Conservation (phyloP, 1,140 invertebrate genomes). For the Polyergus mexicanus region DNA sequence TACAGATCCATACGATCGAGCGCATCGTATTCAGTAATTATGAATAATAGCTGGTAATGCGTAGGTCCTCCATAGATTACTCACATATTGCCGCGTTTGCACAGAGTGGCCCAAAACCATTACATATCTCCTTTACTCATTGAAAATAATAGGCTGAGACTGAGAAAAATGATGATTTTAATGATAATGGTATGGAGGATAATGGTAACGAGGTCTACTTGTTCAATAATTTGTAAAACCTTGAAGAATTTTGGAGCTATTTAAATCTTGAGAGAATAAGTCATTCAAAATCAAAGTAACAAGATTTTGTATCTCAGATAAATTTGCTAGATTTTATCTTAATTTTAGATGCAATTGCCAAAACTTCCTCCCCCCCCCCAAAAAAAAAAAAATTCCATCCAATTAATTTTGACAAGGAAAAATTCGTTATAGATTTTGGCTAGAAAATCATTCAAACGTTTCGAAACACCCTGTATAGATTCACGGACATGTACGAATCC, state of each 20-base stretch:
- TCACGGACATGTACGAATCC: neutral
- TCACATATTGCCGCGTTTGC: conserved; percentile 1
- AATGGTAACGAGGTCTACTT: neutral
- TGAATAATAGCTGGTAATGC: conserved; percentile 52
- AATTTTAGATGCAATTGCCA: neutral
- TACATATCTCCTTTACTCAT: conserved; percentile 10
- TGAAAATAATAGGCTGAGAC: neutral
- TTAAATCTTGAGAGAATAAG: neutral
- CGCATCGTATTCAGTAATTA: conserved; percentile 41
- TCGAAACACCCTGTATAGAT: conserved; percentile 18
- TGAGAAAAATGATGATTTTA: neutral
- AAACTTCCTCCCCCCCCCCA: too few relatives aligned
- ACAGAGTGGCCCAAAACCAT: conserved; percentile 7
- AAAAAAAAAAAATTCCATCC: neutral
- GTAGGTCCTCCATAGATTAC: conserved; percentile 12
- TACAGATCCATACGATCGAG: conserved; percentile 37
- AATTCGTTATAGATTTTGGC: neutral
- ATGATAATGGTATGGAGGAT: neutral
- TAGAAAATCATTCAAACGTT: neutral
- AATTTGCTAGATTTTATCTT: neutral
- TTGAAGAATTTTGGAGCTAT: neutral
- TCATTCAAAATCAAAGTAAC: neutral
- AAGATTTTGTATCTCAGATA: neutral
- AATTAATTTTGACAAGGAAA: neutral
- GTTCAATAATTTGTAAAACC: conserved; percentile 9